Percentiles rank a stretch among this genome's conserved stretches.
Evolutionary conservation across 2,797 vertebrate species (phyloP).

Genomic region (Amazonetta brasiliensis): DNA sequence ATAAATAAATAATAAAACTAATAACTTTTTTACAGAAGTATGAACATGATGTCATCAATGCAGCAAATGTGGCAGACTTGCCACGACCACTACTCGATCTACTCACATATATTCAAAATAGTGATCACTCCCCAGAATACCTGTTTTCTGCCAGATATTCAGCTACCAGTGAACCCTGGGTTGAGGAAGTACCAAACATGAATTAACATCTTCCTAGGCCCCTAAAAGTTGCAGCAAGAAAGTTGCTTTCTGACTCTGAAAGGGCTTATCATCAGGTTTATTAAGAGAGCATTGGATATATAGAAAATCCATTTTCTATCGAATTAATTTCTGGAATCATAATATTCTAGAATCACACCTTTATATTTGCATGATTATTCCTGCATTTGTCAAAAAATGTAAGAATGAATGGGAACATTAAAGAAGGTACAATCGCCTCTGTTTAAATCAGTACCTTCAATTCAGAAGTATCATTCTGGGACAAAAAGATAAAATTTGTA

Average conservation of each 20-base stretch:
- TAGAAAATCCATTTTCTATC: conserved; percentile 6
- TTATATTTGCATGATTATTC: conserved; percentile 52
- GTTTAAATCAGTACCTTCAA: conserved; percentile 41
- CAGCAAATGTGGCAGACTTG: background rate
- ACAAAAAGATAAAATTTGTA: conserved; percentile 58
- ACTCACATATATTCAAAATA: background rate
- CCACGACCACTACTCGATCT: background rate
- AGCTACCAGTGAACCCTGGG: background rate
- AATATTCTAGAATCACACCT: background rate
- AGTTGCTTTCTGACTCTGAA: conserved; percentile 31
- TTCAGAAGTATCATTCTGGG: conserved; percentile 51
- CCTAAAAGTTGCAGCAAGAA: conserved; percentile 25
- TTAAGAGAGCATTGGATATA: conserved; percentile 6
- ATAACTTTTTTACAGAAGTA: background rate
- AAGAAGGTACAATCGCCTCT: conserved; percentile 1
- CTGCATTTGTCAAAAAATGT: conserved; percentile 43
- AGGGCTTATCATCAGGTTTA: background rate
- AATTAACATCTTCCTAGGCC: background rate
- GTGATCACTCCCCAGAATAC: background rate
- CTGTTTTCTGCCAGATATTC: background rate
- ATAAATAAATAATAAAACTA: background rate
- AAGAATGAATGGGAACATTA: conserved; percentile 39
- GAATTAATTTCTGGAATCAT: conserved; percentile 48
- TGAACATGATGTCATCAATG: background rate
- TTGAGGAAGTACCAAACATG: background rate